Base-by-base conservation (phyloP, 2,888 invertebrate genomes). In the Idaea biselata region DNA sequence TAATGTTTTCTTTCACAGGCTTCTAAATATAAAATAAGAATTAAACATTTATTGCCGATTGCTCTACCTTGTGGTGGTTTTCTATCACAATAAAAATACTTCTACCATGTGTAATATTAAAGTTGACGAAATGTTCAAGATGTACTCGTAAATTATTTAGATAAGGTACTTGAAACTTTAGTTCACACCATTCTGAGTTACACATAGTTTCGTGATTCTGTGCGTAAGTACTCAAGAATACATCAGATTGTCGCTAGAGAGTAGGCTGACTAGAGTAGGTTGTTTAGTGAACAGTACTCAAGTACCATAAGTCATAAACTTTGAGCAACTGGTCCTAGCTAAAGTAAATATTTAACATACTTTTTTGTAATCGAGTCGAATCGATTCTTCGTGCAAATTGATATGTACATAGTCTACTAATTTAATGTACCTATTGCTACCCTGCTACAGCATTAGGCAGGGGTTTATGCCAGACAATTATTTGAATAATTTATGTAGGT, bases 171-270 rank as follows among this genome's bases (percentile, higher is more conserved):
- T 62, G 44, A 70, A 62, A 71, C 60, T 68, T 66, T 68, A 73
- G 79, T 83, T 85, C 82, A 83, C 82, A 84, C 80, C 77, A 73
- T 74, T 77, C 77, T 82, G 80, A 84, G 82, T 82, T 81, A 82
- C 79, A 79, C 74, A 72, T 56, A 79, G 81, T 82, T 82, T 78
- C 75, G 76, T 78, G 78, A 76, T 75, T 73, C 70, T 73, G 76
- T 71, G 79, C 73, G 81, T 82, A 75, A 83, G 85, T 89, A 89
- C 89, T 88, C 89, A 89, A 86, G 87, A 85, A 81, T 76, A 73
- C 81, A 86, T 87, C 85, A 82, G 86, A 88, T 89, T 82, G 81
- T 85, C 80, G 72, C 75, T 75, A 78, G 80, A 83, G 80, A 83
- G 86, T 83, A 83, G 83, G 83, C 73, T 64, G 82, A 77, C 73